phyloP scores from a whole-genome alignment of 1,140 invertebrate species.

The Ceratina calcarata region DNA sequence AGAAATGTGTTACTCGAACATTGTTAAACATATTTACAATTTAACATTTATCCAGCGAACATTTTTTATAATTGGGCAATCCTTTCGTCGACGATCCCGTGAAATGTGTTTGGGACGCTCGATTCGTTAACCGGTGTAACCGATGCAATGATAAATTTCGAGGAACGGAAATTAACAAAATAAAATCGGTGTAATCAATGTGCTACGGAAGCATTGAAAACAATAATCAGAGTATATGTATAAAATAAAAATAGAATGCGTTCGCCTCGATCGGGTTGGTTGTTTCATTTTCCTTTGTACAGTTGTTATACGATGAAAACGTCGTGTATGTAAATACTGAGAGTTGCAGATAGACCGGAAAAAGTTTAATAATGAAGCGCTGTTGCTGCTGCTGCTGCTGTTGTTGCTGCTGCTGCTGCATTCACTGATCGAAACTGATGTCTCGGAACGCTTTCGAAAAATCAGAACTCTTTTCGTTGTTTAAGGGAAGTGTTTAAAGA shows the following conservation, averaged over 20 bases:
- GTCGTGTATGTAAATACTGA: not conserved
- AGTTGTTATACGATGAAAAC: constrained; percentile 5
- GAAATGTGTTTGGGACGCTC: constrained; percentile 6
- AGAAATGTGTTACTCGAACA: no score
- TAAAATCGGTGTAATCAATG: constrained; percentile 26
- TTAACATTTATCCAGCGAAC: no score
- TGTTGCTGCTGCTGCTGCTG: not conserved
- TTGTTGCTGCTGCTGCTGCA: constrained; percentile 10
- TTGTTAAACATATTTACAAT: no score
- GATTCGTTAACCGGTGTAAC: constrained; percentile 32
- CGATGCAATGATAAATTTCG: constrained; percentile 17
- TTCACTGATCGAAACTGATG: constrained; percentile 47
- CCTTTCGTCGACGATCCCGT: no score
- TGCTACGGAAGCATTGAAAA: constrained; percentile 35
- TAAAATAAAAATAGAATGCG: constrained; percentile 26
- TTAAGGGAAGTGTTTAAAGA: not conserved
- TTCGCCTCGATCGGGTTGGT: not conserved
- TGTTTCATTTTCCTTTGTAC: not conserved
- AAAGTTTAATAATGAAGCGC: constrained; percentile 20
- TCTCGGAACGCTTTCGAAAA: constrained; percentile 14
- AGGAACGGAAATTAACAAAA: constrained; percentile 12
- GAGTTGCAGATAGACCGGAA: constrained; percentile 5
- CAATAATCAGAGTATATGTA: constrained; percentile 25
- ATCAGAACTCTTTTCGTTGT: not conserved
- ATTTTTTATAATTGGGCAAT: no score